phyloP scores from a whole-genome alignment of 2,888 invertebrate species.

The Drosophila lutescens region DNA sequence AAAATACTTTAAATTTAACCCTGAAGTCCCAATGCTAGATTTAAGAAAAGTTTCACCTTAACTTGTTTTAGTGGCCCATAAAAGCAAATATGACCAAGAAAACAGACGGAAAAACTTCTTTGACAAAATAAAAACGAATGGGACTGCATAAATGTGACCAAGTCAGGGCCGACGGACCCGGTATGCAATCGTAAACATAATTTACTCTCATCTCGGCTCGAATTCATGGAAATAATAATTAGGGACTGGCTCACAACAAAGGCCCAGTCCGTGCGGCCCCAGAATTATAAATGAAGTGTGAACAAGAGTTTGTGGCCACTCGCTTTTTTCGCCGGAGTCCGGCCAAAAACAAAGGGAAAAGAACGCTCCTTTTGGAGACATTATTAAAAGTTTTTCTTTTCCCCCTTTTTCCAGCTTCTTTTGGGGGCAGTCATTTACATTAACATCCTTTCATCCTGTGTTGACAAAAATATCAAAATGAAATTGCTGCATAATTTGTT shows the following conservation, averaged over 20 bases:
- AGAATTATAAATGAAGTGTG: slow-evolving; percentile 79
- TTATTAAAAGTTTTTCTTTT: slow-evolving; percentile 73
- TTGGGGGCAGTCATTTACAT: slow-evolving; percentile 73
- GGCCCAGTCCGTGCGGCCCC: slow-evolving; percentile 44
- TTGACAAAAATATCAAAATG: slow-evolving; percentile 76
- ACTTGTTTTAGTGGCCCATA: slow-evolving; percentile 49
- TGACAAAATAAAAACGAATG: slow-evolving; percentile 62
- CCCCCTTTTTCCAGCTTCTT: slow-evolving; percentile 47
- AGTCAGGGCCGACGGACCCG: slow-evolving; percentile 12
- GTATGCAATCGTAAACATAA: slow-evolving; percentile 73
- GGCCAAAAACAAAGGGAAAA: slow-evolving; percentile 41
- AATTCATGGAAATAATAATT: slow-evolving; percentile 76
- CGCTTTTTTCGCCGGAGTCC: slow-evolving; percentile 1
- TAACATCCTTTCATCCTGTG: slow-evolving; percentile 77
- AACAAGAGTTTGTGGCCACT: slow-evolving; percentile 61
- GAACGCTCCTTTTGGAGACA: slow-evolving; percentile 73
- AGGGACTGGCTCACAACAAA: slow-evolving; percentile 52
- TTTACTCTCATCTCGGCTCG: slow-evolving; percentile 63
- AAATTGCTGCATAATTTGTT: slow-evolving; percentile 81
- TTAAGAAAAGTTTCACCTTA: slow-evolving; percentile 39
- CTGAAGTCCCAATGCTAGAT: background rate
- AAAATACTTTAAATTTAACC: background rate
- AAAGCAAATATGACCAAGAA: slow-evolving; percentile 20
- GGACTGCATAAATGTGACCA: slow-evolving; percentile 40
- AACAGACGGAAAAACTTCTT: slow-evolving; percentile 4